Conservation (phyloP, 2,113 vertebrate species). For the Anthoscopus minutus region DNA sequence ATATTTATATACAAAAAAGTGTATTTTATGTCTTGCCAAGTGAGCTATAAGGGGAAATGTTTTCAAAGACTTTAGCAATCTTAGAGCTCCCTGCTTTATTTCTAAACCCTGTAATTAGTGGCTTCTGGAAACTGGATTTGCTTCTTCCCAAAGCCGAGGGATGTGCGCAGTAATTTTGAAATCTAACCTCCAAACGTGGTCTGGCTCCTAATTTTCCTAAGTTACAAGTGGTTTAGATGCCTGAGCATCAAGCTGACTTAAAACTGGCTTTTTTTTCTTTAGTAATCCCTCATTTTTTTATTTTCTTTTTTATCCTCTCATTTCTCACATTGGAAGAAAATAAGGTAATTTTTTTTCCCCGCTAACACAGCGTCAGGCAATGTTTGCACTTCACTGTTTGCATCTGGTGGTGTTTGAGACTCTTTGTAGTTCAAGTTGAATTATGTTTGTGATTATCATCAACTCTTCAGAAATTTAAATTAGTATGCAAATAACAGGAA, state of each 20-base stretch:
- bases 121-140: constrained; percentile 42
- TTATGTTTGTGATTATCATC: constrained; percentile 15
- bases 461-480: constrained; percentile 10
- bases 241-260: background rate
- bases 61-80: background rate
- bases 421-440: background rate
- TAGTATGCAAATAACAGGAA: background rate
- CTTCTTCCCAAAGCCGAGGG: background rate
- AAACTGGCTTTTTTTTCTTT: background rate
- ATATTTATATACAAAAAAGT: background rate
- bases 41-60: background rate
- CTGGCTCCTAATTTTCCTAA: background rate
- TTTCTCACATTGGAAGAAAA: background rate
- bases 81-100: background rate
- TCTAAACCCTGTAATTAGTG: constrained; percentile 40
- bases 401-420: background rate
- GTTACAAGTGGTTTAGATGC: background rate
- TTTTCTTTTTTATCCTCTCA: background rate
- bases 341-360: background rate
- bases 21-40: background rate
- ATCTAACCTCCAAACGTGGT: background rate
- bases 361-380: background rate
- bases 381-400: background rate
- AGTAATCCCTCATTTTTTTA: background rate
- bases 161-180: background rate